A percentile compares a stretch with the other conserved stretches of the same genome.
Evolutionary conservation across 2,113 vertebrate genomes (phyloP).

Genomic region (Tetraodon nigroviridis): DNA sequence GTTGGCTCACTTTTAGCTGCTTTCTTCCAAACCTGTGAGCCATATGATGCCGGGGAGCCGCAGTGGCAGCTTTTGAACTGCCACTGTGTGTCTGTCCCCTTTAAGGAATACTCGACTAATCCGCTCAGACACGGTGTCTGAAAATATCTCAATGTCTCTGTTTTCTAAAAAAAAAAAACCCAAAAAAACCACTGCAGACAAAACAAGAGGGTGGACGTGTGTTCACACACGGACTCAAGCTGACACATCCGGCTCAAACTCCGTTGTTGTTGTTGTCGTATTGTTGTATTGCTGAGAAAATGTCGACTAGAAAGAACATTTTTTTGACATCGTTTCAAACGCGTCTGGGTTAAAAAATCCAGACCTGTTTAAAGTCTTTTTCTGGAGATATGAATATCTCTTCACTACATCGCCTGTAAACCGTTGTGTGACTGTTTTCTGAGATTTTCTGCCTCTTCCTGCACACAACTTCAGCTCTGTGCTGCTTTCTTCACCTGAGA

Average conservation of each 20-base stretch:
- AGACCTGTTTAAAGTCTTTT: too few species aligned
- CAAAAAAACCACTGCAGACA: background rate
- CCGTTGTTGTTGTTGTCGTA: too few species aligned
- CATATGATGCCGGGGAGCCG: background rate
- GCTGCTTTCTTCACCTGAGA: too few species aligned
- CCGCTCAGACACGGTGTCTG: conserved; percentile 6
- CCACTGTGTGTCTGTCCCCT: background rate
- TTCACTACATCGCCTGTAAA: too few species aligned
- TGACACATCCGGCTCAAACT: background rate
- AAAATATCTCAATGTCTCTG: conserved; percentile 3
- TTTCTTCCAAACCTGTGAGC: background rate
- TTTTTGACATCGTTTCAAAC: too few species aligned
- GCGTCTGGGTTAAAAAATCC: too few species aligned
- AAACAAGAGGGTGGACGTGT: background rate
- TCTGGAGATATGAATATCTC: too few species aligned
- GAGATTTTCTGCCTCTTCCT: too few species aligned
- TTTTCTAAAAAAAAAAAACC: background rate
- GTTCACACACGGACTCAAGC: background rate
- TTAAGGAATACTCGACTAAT: background rate
- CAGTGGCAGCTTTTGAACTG: background rate
- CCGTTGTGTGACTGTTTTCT: too few species aligned
- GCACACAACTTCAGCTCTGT: too few species aligned
- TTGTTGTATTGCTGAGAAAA: too few species aligned
- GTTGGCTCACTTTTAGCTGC: background rate
- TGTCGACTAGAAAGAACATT: too few species aligned